These are phyloP conservation scores for Andrena camellia DNA, from an alignment of 2,888 invertebrate genomes.

Conservation along the genomic window DNA sequence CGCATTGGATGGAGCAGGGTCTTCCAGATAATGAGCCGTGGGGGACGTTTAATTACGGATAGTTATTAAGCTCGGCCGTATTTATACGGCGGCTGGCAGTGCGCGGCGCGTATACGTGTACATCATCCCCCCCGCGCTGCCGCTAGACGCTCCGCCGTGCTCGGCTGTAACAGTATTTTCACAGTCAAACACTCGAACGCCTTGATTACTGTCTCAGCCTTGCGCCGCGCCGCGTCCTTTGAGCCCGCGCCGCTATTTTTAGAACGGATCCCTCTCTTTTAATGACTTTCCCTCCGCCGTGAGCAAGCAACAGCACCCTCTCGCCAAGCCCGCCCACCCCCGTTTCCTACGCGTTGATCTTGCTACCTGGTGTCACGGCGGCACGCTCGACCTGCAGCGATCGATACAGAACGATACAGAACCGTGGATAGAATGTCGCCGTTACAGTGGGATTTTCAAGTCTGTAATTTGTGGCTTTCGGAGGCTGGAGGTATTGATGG, in stretches of 20 bases:
- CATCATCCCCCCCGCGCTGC: not conserved
- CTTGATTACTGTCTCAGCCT: slow-evolving; percentile 43
- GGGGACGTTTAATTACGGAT: slow-evolving; percentile 64
- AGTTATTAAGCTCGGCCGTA: slow-evolving; percentile 54
- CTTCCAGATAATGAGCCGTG: slow-evolving; percentile 47
- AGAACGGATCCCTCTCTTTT: slow-evolving; percentile 48
- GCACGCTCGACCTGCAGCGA: slow-evolving; percentile 62
- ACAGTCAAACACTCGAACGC: slow-evolving; percentile 54
- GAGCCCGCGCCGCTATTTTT: slow-evolving; percentile 49
- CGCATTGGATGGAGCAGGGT: slow-evolving; percentile 2
- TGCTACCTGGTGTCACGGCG: slow-evolving; percentile 55
- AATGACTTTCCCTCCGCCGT: slow-evolving; percentile 55
- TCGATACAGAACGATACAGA: slow-evolving; percentile 50
- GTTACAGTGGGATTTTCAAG: no score
- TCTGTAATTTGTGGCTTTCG: not conserved
- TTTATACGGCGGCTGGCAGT: slow-evolving; percentile 16
- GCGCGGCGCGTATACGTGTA: not conserved
- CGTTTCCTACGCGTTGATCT: slow-evolving; percentile 49
- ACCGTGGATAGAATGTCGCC: not conserved
- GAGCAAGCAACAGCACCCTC: slow-evolving; percentile 42
- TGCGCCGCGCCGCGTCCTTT: slow-evolving; percentile 32
- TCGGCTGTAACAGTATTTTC: slow-evolving; percentile 33
- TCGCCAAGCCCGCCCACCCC: slow-evolving; percentile 11
- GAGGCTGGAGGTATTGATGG: not conserved
- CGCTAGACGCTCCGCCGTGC: not conserved